phyloP scores from a whole-genome alignment of 2,888 invertebrate species.

The Rotaria sp. region DNA sequence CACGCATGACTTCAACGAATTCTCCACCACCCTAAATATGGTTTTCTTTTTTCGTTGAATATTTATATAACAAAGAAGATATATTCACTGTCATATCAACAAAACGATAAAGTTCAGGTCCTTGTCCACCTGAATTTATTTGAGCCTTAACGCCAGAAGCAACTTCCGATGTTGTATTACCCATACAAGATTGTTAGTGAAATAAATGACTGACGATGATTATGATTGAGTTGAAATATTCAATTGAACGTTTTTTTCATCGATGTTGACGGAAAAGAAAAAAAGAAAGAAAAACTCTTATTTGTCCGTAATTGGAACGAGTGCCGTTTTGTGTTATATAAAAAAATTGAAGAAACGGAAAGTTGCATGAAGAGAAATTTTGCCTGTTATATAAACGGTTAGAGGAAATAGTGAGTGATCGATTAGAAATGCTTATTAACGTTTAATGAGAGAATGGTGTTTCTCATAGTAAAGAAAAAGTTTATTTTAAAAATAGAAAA shows the following conservation, averaged over 20 bases:
- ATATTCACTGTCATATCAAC: conserved; percentile 44
- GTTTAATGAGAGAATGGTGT: not conserved
- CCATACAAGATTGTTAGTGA: conserved; percentile 21
- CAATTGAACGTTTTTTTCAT: not conserved
- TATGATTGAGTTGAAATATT: not conserved
- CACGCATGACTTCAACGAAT: conserved; percentile 71
- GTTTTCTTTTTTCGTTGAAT: too few species aligned
- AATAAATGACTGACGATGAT: not conserved
- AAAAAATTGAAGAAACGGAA: not conserved
- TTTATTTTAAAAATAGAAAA: too few species aligned
- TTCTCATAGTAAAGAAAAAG: too few species aligned
- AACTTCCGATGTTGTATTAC: conserved; percentile 39
- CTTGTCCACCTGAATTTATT: conserved; percentile 35
- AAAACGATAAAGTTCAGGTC: conserved; percentile 35
- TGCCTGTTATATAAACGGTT: not conserved
- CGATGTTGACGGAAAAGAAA: not conserved
- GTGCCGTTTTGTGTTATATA: not conserved
- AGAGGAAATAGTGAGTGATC: not conserved
- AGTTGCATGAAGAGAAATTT: not conserved
- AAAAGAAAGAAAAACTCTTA: not conserved
- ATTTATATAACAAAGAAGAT: not conserved
- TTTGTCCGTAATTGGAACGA: conserved; percentile 1
- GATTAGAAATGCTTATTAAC: not conserved
- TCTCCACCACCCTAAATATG: conserved; percentile 58
- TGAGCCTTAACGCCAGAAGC: conserved; percentile 39